Conservation (phyloP, 1,140 invertebrate genomes). For the Planococcus citri region DNA sequence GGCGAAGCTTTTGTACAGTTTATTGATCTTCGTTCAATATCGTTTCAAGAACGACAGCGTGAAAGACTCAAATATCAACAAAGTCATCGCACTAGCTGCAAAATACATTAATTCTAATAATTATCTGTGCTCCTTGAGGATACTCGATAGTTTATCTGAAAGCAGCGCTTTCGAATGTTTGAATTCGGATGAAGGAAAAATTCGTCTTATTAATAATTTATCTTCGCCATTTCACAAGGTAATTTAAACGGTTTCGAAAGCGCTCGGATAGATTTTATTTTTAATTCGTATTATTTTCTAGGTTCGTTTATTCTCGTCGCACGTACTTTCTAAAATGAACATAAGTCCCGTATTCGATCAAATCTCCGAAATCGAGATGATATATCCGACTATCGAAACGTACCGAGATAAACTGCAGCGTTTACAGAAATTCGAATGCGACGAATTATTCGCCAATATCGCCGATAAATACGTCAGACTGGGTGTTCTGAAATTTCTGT, state of each 20-base stretch:
- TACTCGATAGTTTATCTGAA: background rate
- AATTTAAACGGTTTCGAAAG: no score
- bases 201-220: constrained; percentile 41
- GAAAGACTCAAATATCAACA: background rate
- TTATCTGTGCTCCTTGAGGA: background rate
- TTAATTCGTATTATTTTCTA: constrained; percentile 35
- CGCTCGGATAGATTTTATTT: no score
- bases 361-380: constrained; percentile 55
- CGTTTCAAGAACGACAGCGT: background rate
- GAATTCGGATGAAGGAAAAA: constrained; percentile 35
- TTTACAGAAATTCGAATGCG: constrained; percentile 52
- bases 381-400: constrained; percentile 50
- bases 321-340: constrained; percentile 43
- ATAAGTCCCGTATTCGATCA: constrained; percentile 42
- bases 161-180: background rate
- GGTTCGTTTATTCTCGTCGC: constrained; percentile 51
- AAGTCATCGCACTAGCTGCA: background rate
- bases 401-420: constrained; percentile 63
- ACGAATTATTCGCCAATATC: constrained; percentile 18
- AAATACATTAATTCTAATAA: background rate
- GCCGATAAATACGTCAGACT: constrained; percentile 13
- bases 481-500: constrained; percentile 55
- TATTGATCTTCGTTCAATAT: background rate
- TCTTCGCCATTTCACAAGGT: constrained; percentile 50
- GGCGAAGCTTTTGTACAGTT: background rate